Evolutionary conservation across 2,797 vertebrate genomes (phyloP).

Genomic region (Anabacerthia variegaticeps): DNA sequence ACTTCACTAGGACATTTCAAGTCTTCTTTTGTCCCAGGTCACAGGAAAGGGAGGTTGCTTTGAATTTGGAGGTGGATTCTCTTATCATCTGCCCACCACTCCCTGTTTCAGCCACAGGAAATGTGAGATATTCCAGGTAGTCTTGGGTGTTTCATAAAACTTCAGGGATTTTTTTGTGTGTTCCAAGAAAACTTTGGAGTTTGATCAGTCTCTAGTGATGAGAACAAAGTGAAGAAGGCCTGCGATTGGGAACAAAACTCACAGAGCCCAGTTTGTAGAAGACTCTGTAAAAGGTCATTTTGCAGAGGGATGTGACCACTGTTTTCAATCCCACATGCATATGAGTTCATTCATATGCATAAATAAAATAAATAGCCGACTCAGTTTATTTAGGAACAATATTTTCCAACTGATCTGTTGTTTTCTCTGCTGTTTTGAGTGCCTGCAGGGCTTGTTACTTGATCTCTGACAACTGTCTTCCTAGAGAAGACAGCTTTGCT

Average conservation of each 20-base stretch:
- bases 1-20: background rate
- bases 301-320: background rate
- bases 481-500: background rate
- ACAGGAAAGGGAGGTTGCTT: background rate
- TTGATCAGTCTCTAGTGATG: background rate
- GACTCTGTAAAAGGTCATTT: background rate
- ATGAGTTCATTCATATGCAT: background rate
- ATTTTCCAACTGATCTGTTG: background rate
- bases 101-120: background rate
- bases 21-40: background rate
- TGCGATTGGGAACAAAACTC: background rate
- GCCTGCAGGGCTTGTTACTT: background rate
- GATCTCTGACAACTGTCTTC: background rate
- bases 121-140: background rate
- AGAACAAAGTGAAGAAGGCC: background rate
- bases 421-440: background rate
- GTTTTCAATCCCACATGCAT: background rate
- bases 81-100: background rate
- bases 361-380: background rate
- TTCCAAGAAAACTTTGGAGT: background rate
- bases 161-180: background rate
- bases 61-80: background rate
- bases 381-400: background rate
- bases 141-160: background rate
- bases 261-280: background rate